Evolutionary conservation across 2,888 invertebrate species (phyloP), one percentile per base, ranked within the genome.

Genomic region (Protodeltote pygarga): DNA sequence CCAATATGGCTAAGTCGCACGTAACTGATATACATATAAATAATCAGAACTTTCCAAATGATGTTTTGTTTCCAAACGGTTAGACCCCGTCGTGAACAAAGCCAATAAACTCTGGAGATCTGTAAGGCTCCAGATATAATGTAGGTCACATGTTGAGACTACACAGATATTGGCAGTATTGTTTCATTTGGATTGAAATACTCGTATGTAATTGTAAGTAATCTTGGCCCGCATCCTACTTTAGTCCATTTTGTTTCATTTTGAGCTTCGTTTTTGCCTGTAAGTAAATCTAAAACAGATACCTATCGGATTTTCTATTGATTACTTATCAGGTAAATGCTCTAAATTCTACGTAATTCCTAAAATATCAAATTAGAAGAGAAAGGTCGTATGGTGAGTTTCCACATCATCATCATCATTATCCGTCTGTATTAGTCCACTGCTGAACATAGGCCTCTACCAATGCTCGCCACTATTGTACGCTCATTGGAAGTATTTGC

Each of bases 71-170:
- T 20, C n/a, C 8, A 41, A 49, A 42, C 32, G 41, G 39, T 55
- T 39, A 23, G 15, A n/a, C 15, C 6, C 15, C 33, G 14, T 45
- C 54, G 44, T 27, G 60, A 21, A 41, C 32, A 5, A 23, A 38
- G 15, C 10, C 45, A 46, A 23, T 51, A 53, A 50, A 49, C 19
- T 11, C 29, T 19, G 23, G 25, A 34, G 32, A 31, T 24, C 13
- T 9, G 15, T 34, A 46, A 42, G 19, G 17, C 25, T 33, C 3
- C 17, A 57, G 23, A 20, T n/a, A 31, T 24, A 45, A 65, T 50
- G 35, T 48, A 50, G 46, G 46, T 46, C 40, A 40, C 39, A 39
- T 48, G 24, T 29, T 10, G 16, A 15, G 17, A 47, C 27, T 37
- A 21, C 13, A 19, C 13, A 31, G 13, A 44, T 35, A 23, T 10